phyloP scores from a whole-genome alignment of 2,888 invertebrate genomes.

The Helleia helle region DNA sequence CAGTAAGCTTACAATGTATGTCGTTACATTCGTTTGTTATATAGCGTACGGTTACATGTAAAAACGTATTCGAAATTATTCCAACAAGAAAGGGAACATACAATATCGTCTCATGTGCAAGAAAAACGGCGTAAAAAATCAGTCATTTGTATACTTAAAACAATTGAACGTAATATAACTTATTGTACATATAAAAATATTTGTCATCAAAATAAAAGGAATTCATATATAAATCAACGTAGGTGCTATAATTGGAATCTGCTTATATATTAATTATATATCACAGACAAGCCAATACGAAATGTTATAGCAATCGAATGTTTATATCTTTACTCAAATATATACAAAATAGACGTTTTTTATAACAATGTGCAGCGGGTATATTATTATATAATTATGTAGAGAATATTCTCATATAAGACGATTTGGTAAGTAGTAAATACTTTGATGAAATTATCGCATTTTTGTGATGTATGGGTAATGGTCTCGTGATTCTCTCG shows the following conservation, averaged over 20 bases:
- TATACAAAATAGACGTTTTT: constrained; percentile 24
- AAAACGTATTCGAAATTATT: constrained; percentile 26
- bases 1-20: constrained; percentile 61
- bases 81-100: constrained; percentile 18
- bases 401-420: background rate
- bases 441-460: too few species aligned
- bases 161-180: constrained; percentile 1
- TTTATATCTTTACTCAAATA: constrained; percentile 32
- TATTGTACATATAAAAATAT: background rate
- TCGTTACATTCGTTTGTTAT: constrained; percentile 35
- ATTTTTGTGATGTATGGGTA: too few species aligned
- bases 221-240: constrained; percentile 1
- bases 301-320: constrained; percentile 37
- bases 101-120: constrained; percentile 10
- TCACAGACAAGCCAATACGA: constrained; percentile 68
- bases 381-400: background rate
- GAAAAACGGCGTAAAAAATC: constrained; percentile 5
- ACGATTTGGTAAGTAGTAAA: background rate
- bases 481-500: too few species aligned
- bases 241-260: constrained; percentile 13
- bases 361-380: constrained; percentile 21
- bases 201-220: background rate
- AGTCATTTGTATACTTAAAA: constrained; percentile 3
- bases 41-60: constrained; percentile 25
- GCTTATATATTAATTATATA: constrained; percentile 24